These are phyloP conservation scores for Lordiphosa mommai DNA, from an alignment of 1,140 invertebrate genomes.

Conservation along the genomic window DNA sequence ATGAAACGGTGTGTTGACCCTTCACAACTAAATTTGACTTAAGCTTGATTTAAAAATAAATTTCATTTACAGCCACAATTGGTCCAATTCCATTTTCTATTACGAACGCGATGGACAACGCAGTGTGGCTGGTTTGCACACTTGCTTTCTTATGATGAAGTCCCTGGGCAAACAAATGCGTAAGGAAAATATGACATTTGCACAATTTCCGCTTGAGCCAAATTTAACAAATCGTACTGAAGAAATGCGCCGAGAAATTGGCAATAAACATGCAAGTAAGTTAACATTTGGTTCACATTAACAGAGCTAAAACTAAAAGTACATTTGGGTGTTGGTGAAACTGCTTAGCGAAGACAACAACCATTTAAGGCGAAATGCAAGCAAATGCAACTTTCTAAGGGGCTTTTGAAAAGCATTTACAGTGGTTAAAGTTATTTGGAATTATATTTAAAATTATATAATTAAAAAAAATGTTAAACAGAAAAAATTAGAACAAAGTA, in stretches of 20 bases:
- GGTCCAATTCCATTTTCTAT: slow-evolving; percentile 80
- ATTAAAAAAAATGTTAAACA: too few species aligned
- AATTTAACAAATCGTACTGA: slow-evolving; percentile 60
- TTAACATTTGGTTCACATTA: slow-evolving; percentile 16
- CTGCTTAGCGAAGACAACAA: slow-evolving; percentile 29
- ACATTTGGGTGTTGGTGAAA: slow-evolving; percentile 39
- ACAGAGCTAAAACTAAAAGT: too few species aligned
- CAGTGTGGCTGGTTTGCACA: slow-evolving; percentile 79
- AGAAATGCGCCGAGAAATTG: slow-evolving; percentile 80
- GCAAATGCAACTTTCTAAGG: not conserved
- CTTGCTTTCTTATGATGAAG: slow-evolving; percentile 79
- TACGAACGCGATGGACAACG: slow-evolving; percentile 81
- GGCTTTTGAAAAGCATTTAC: too few species aligned
- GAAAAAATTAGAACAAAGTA: too few species aligned
- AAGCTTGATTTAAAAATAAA: not conserved
- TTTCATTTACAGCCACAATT: slow-evolving; percentile 79
- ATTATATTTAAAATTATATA: too few species aligned
- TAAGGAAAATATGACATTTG: slow-evolving; percentile 72
- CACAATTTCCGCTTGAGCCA: slow-evolving; percentile 65
- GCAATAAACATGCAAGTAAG: slow-evolving; percentile 81
- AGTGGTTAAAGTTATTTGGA: too few species aligned
- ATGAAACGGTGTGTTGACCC: slow-evolving; percentile 83
- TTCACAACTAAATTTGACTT: too few species aligned
- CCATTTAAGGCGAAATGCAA: slow-evolving; percentile 6
- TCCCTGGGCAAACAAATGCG: slow-evolving; percentile 77